Conservation (phyloP, 2,888 invertebrate genomes). For the Drepanosiphum platanoidis region DNA sequence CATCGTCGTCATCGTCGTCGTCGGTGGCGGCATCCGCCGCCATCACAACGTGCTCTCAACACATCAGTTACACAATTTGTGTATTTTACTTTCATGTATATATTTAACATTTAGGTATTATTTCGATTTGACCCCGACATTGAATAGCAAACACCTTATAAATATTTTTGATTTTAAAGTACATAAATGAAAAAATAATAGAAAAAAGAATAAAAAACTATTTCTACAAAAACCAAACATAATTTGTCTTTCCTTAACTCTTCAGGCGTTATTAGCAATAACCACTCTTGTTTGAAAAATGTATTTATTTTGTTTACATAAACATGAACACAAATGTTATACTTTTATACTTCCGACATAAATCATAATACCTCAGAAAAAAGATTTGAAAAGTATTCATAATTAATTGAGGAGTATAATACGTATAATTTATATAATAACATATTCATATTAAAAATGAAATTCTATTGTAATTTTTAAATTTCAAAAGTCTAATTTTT, state of each 20-base stretch:
- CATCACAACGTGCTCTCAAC: neutral
- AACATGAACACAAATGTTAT: no score
- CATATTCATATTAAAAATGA: neutral
- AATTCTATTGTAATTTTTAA: neutral
- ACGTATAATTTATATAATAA: neutral
- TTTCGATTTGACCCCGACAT: neutral
- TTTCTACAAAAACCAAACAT: neutral
- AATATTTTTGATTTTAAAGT: neutral
- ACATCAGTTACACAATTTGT: neutral
- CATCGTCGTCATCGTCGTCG: constrained; percentile 64
- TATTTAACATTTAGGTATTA: neutral
- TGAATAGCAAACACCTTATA: neutral
- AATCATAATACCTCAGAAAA: neutral
- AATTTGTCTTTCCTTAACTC: neutral
- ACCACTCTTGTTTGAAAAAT: no score
- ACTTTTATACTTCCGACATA: neutral
- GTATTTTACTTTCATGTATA: constrained; percentile 15
- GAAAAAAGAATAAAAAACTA: neutral
- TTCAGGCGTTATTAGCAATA: no score
- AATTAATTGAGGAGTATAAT: neutral
- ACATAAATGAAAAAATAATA: neutral
- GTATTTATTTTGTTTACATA: no score
- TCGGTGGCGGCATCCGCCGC: neutral
- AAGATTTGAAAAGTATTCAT: neutral
- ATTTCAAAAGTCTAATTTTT: neutral